Conservation (phyloP, 2,113 vertebrate genomes). For the Hassar affinis region DNA sequence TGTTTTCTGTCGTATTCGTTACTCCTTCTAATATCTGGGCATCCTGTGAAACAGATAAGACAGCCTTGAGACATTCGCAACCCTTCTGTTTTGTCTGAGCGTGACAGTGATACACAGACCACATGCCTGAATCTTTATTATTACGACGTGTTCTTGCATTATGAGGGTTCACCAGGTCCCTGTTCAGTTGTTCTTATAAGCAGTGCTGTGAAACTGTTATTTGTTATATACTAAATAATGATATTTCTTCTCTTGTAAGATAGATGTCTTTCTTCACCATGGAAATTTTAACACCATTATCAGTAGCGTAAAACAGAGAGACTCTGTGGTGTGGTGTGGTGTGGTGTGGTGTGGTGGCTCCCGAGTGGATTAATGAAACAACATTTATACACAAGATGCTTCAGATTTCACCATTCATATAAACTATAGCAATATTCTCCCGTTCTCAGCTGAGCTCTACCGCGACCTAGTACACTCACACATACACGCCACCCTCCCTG, state of each 20-base stretch:
- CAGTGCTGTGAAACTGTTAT: not conserved
- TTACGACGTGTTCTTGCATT: not conserved
- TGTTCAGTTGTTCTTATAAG: not conserved
- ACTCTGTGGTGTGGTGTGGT: too few relatives aligned
- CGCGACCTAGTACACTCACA: not conserved
- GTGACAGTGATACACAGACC: not conserved
- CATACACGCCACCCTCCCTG: constrained; percentile 30
- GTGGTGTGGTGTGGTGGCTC: too few relatives aligned
- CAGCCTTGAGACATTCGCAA: constrained; percentile 19
- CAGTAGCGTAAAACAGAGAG: not conserved
- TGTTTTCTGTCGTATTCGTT: constrained; percentile 62
- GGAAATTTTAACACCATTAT: not conserved
- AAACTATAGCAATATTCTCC: not conserved
- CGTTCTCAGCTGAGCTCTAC: constrained; percentile 37
- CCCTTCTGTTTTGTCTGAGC: not conserved
- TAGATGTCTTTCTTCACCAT: not conserved
- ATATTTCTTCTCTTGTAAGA: not conserved
- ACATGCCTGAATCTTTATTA: not conserved
- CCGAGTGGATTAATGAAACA: not conserved
- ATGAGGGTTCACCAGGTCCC: not conserved
- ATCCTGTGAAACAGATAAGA: constrained; percentile 61
- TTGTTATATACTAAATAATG: not conserved
- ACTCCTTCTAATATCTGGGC: constrained; percentile 62
- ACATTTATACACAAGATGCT: constrained; percentile 27
- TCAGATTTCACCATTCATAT: constrained; percentile 11